Conservation (phyloP, 35 echinoderm and acorn worm species). For the Patiria miniata region DNA sequence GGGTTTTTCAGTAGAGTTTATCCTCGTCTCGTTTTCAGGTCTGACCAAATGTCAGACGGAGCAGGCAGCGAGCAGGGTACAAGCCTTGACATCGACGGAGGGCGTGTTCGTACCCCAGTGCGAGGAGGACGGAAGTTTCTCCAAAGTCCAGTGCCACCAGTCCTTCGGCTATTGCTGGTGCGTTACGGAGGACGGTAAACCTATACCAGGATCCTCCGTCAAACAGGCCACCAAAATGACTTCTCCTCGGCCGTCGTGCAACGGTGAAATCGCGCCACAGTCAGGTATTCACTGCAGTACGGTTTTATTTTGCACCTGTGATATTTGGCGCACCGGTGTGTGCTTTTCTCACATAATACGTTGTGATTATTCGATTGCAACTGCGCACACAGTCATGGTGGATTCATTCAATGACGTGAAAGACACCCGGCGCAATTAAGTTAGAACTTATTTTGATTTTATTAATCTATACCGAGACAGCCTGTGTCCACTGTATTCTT, state of each 20-base stretch:
- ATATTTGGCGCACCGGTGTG: neutral
- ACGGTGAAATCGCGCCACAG: constrained; percentile 43
- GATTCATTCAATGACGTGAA: too few relatives aligned
- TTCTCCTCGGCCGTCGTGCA: constrained; percentile 60
- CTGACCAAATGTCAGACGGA: constrained; percentile 79
- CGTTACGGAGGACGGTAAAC: constrained; percentile 88
- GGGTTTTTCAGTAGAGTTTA: neutral
- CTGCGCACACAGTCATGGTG: too few relatives aligned
- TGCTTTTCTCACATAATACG: too few relatives aligned
- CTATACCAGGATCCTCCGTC: constrained; percentile 85
- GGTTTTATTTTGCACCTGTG: neutral
- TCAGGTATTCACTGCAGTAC: neutral
- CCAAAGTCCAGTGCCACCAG: constrained; percentile 85
- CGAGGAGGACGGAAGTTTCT: constrained; percentile 87
- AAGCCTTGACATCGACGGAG: constrained; percentile 44
- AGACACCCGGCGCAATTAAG: too few relatives aligned
- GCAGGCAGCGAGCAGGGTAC: constrained; percentile 54
- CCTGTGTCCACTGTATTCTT: too few relatives aligned
- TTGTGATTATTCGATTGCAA: too few relatives aligned
- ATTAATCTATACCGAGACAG: too few relatives aligned
- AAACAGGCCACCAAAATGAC: constrained; percentile 18
- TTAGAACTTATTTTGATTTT: too few relatives aligned
- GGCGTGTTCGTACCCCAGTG: constrained; percentile 89
- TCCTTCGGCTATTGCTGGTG: constrained; percentile 98
- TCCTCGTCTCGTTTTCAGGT: constrained; percentile 43